A percentile compares a stretch with the other conserved stretches of the same genome.
Conservation (phyloP, 2,888 invertebrate genomes). For the Calliopum simillimum region DNA sequence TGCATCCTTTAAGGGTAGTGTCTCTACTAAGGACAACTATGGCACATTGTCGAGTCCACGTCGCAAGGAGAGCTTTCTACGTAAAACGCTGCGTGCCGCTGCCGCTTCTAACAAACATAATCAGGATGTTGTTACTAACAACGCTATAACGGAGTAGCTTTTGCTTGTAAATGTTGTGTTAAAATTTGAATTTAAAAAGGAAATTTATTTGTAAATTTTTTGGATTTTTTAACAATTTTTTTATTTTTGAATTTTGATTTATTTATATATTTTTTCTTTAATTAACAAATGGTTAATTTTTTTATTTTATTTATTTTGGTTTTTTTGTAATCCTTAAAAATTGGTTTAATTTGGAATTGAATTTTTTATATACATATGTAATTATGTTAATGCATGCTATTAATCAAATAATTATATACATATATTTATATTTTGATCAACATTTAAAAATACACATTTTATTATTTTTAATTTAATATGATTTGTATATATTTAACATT, state of each 20-base stretch:
- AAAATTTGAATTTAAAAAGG: constrained; percentile 12
- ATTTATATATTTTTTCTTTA: constrained; percentile 4
- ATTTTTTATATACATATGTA: too few species aligned
- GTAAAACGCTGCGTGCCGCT: constrained; percentile 66
- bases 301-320: constrained; percentile 15
- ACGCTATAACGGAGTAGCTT: constrained; percentile 45
- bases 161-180: constrained; percentile 17
- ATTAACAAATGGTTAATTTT: constrained; percentile 12
- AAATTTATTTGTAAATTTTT: background rate
- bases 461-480: constrained; percentile 7
- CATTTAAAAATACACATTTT: background rate
- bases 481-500: background rate
- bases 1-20: constrained; percentile 6
- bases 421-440: background rate
- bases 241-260: background rate
- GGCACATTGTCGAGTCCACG: constrained; percentile 48
- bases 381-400: too few species aligned
- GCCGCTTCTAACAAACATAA: constrained; percentile 59
- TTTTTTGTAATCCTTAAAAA: too few species aligned
- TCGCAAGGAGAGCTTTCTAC: constrained; percentile 68
- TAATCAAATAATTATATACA: too few species aligned
- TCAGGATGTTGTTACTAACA: constrained; percentile 55
- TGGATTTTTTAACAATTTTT: background rate
- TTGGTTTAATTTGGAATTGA: too few species aligned
- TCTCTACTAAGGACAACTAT: constrained; percentile 37